Base-by-base conservation (phyloP, 2,113 vertebrate species). In the Protobothrops flavoviridis region DNA sequence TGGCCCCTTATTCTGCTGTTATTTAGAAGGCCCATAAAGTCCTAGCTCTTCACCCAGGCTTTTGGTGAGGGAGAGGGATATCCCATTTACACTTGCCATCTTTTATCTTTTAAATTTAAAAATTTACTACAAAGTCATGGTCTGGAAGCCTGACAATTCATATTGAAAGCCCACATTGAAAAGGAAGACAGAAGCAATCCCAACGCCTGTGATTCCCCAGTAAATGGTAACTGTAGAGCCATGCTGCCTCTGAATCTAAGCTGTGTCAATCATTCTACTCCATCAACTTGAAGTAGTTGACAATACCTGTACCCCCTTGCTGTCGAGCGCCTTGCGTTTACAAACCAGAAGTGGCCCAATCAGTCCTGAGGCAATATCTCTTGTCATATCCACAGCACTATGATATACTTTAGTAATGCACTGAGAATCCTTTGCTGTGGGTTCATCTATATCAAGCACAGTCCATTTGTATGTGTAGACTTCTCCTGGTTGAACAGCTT, bases 281-380 rank as follows among this genome's bases (percentile, higher is more conserved):
- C 21, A 48, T 53, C 48, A 92, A 23, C 10, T 23, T 92, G 87
- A 13, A n/a, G 43, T n/a, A 29, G 13, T 87, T 43, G n/a, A 56
- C 87, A 91, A 96, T 98, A 99, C 99, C 99, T 99, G 99, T 29
- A 98, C 96, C 69, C 99, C 99, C 95, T 98, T 98, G 91, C 97
- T 97, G 0, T 98, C 98, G 93, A 99, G 96, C 5, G 99, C 98
- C 94, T 98, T 97, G 93, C 98, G 98, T 97, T 99, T 99, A 97
- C 99, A 99, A 96, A 99, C 99, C 39, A 99, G 98, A 92, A 99
- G 98, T 0, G 98, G 98, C 55, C 99, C 99, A 9, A 99, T 97
- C 1, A 99, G 97, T 52, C 99, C 99, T 21, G 99, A 99, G 15
- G 99, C 98, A 48, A 99, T 98, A 96, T 99, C 99, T 15, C 97